Evolutionary conservation across 2,888 invertebrate genomes (phyloP).

Genomic region (Trissoscelio sp.): DNA sequence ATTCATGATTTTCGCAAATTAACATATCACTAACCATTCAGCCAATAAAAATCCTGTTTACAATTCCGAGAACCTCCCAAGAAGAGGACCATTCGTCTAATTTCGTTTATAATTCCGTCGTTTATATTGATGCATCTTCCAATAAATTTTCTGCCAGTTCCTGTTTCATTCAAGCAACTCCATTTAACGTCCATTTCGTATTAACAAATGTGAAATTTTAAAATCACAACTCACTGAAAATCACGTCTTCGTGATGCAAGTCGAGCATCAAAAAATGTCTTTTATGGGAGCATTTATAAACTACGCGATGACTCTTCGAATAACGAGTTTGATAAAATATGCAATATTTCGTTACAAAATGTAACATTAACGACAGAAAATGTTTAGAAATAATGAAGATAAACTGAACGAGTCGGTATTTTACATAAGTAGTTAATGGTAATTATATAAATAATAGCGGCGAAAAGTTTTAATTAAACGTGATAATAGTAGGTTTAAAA

Average conservation of each 20-base stretch:
- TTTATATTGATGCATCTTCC: conserved; percentile 40
- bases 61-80: conserved; percentile 37
- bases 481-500: conserved; percentile 18
- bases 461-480: conserved; percentile 7
- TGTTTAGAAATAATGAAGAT: conserved; percentile 12
- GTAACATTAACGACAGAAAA: conserved; percentile 12
- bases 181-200: conserved; percentile 35
- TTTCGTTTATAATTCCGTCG: conserved; percentile 36
- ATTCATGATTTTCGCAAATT: conserved; percentile 25
- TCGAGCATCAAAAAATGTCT: conserved; percentile 20
- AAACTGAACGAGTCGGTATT: neutral
- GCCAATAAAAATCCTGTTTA: conserved; percentile 36
- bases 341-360: conserved; percentile 3
- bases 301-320: conserved; percentile 1
- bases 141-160: conserved; percentile 42
- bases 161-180: conserved; percentile 30
- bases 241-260: conserved; percentile 29
- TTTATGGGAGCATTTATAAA: conserved; percentile 41
- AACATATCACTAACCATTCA: conserved; percentile 33
- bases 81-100: conserved; percentile 30
- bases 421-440: conserved; percentile 3
- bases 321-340: conserved; percentile 31
- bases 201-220: conserved; percentile 36
- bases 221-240: conserved; percentile 42
- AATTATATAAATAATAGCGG: conserved; percentile 1